Percentiles rank a stretch among this genome's conserved stretches.
These are phyloP conservation scores for Microcebus jonahi DNA, from an alignment of 2,113 vertebrate genomes.

Conservation along the genomic window DNA sequence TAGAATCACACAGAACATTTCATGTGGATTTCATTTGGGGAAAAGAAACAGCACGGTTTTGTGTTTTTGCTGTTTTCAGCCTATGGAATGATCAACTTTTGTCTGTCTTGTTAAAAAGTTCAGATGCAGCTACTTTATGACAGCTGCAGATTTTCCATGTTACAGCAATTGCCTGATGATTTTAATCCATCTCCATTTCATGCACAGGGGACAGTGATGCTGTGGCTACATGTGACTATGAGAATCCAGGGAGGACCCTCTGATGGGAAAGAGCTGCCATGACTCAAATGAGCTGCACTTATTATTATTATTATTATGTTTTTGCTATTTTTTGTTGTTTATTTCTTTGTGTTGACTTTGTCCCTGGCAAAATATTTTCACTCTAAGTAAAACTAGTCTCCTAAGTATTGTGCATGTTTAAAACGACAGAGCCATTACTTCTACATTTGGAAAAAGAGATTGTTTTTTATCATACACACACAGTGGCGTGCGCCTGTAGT, in stretches of 20 bases:
- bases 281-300: slow-evolving; percentile 93
- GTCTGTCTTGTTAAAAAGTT: slow-evolving; percentile 88
- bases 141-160: slow-evolving; percentile 89
- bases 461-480: slow-evolving; percentile 27
- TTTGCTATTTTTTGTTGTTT: slow-evolving; percentile 84
- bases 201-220: slow-evolving; percentile 88
- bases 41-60: slow-evolving; percentile 88
- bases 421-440: slow-evolving; percentile 81
- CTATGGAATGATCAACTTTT: slow-evolving; percentile 87
- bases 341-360: slow-evolving; percentile 88
- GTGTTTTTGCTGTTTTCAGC: slow-evolving; percentile 82
- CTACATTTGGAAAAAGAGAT: slow-evolving; percentile 79
- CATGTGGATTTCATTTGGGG: slow-evolving; percentile 90
- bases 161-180: slow-evolving; percentile 93
- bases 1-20: slow-evolving; percentile 86
- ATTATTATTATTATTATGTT: slow-evolving; percentile 84
- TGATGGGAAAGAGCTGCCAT: slow-evolving; percentile 87
- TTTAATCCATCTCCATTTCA: slow-evolving; percentile 90
- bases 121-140: slow-evolving; percentile 89
- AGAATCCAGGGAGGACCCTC: slow-evolving; percentile 89
- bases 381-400: slow-evolving; percentile 86
- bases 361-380: slow-evolving; percentile 86
- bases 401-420: slow-evolving; percentile 86
- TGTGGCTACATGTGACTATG: slow-evolving; percentile 92
- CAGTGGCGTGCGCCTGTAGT: too few relatives aligned